Base-by-base conservation (phyloP, 2,888 invertebrate genomes). In the Cosmia pyralina region DNA sequence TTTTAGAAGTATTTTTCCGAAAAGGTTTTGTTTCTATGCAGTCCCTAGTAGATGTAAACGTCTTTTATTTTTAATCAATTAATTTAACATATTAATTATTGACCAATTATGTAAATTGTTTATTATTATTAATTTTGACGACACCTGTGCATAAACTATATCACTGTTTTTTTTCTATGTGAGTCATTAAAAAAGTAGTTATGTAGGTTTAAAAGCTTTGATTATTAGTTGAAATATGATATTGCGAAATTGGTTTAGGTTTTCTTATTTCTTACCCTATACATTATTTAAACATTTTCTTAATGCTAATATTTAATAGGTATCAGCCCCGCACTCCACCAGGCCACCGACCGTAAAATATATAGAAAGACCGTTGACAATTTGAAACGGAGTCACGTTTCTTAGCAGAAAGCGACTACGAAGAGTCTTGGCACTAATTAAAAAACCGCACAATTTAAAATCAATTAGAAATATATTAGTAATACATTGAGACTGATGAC, bases 81-180 rank as follows among this genome's bases (percentile, higher is more conserved):
- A 7, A 55, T 78, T 46, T 60, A 44, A 19, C 44, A 13, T n/a
- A 53, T 52, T 59, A 66, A 53, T 70, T 44, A 77, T 52, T 44
- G 53, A 50, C 53, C 0, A 53, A 53, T 73, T 77, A 79, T 74
- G 63, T 63, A 55, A 63, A 69, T 76, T 38, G 8, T 10, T 55
- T 50, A 65, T 58, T 76, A 28, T 55, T 60, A 66, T 59, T 71
- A 62, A 48, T 62, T 22, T 57, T 15, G 50, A 4, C 67, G 52
- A 79, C 85, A 85, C 85, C 86, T 85, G 85, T 66, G 76, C 55
- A 55, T 22, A 28, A 69, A 44, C 65, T 57, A 41, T 64, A 66
- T 76, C 59, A 75, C 38, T 66, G 11, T 15, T 28, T 73, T 65
- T 73, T 44, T 53, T 64, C n/a, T 41, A 48, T 65, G 7, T 65